phyloP scores from a whole-genome alignment of 2,888 invertebrate species.

The Hybos culiciformis region DNA sequence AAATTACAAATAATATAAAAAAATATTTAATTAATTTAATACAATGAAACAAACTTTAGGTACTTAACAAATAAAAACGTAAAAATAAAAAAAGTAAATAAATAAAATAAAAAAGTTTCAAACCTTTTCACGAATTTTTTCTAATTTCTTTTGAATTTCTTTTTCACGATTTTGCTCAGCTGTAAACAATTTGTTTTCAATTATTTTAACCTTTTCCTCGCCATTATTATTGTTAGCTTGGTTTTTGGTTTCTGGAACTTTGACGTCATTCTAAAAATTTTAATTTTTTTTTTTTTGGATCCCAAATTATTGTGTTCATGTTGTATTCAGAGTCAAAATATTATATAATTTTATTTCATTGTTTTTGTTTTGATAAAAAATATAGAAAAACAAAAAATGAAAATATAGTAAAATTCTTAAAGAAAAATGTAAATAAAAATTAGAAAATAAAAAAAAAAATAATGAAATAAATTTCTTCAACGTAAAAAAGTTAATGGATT shows the following conservation, averaged over 20 bases:
- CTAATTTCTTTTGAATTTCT: slow-evolving; percentile 73
- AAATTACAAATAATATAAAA: slow-evolving; percentile 4
- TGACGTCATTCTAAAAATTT: slow-evolving; percentile 42
- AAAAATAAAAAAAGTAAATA: slow-evolving; percentile 9
- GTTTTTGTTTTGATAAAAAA: no score
- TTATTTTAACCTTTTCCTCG: slow-evolving; percentile 53
- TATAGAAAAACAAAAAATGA: no score
- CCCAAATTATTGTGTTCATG: no score
- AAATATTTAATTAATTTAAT: slow-evolving; percentile 5
- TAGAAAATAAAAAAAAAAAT: no score
- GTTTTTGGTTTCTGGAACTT: slow-evolving; percentile 54
- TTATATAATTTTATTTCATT: no score
- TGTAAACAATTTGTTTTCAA: slow-evolving; percentile 59
- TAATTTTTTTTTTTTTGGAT: no score
- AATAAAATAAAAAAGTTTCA: slow-evolving; percentile 27
- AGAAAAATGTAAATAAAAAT: no score
- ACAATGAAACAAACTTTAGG: slow-evolving; percentile 9
- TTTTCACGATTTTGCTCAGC: slow-evolving; percentile 74
- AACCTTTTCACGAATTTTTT: slow-evolving; percentile 74
- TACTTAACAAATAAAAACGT: slow-evolving; percentile 4
- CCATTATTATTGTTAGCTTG: slow-evolving; percentile 47
- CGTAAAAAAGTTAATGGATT: no score
- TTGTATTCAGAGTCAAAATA: no score
- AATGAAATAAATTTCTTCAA: no score
- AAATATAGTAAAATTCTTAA: no score